Conservation (phyloP, 2,888 invertebrate genomes). For the Mactromeris polynyma region DNA sequence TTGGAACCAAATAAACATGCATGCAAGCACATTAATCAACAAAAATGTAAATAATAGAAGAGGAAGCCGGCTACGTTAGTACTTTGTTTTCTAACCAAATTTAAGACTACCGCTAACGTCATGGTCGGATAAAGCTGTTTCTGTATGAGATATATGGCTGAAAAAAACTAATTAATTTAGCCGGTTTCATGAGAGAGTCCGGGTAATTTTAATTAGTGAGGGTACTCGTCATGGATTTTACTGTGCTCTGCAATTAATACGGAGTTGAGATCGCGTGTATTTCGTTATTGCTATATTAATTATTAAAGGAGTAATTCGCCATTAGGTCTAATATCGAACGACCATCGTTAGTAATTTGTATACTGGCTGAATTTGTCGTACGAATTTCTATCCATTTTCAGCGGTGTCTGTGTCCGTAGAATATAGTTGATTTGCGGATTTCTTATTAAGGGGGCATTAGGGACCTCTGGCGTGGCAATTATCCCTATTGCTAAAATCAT, state of each 20-base stretch:
- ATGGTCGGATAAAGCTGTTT: not conserved
- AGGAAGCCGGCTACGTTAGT: not conserved
- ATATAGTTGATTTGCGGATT: not conserved
- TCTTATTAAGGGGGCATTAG: constrained; percentile 10
- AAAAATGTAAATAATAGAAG: constrained; percentile 6
- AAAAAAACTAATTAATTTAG: constrained; percentile 38
- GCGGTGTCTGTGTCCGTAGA: not conserved
- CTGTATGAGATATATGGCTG: constrained; percentile 7
- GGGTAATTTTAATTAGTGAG: constrained; percentile 40
- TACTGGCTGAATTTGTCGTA: not conserved
- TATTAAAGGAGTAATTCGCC: constrained; percentile 58
- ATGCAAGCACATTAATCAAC: not conserved
- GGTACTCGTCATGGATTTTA: constrained; percentile 22
- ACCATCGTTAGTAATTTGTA: constrained; percentile 40
- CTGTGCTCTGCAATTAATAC: constrained; percentile 43
- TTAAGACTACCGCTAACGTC: not conserved
- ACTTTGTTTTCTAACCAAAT: not conserved
- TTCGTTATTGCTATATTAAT: constrained; percentile 67
- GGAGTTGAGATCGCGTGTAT: constrained; percentile 53
- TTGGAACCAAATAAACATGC: not conserved
- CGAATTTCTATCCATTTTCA: not conserved
- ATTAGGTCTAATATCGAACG: constrained; percentile 55
- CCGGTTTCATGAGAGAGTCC: constrained; percentile 24
- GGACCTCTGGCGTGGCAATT: not conserved
- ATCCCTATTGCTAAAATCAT: not conserved